phyloP scores from a whole-genome alignment of 2,888 invertebrate species.

The Ochropleura leucogaster region DNA sequence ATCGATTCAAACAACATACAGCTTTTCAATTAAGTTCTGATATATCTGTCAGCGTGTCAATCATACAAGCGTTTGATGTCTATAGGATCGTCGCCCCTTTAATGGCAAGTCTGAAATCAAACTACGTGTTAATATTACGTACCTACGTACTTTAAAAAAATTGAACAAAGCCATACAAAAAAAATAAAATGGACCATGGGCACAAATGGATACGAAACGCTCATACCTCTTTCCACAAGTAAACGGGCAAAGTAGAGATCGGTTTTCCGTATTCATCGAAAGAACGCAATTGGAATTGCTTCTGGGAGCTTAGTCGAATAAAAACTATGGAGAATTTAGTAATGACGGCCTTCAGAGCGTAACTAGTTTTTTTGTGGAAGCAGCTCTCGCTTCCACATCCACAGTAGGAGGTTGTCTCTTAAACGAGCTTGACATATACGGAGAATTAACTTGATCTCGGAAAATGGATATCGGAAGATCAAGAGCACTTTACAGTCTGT shows the following conservation, averaged over 20 bases:
- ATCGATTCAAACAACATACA: constrained; percentile 28
- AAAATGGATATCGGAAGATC: constrained; percentile 55
- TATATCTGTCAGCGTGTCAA: constrained; percentile 27
- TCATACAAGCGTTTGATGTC: constrained; percentile 22
- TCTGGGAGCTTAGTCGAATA: constrained; percentile 75
- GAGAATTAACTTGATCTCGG: constrained; percentile 60
- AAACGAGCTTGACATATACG: constrained; percentile 73
- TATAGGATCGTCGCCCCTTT: constrained; percentile 30
- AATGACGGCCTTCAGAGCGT: constrained; percentile 85
- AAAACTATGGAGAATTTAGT: constrained; percentile 84
- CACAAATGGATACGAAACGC: constrained; percentile 36
- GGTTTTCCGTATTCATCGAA: constrained; percentile 65
- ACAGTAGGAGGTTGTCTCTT: constrained; percentile 75
- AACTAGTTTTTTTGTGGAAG: constrained; percentile 78
- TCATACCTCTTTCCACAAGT: constrained; percentile 48
- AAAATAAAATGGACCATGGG: constrained; percentile 50
- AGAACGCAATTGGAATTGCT: constrained; percentile 73
- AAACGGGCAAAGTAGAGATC: constrained; percentile 51
- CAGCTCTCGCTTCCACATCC: constrained; percentile 76
- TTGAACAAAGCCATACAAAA: constrained; percentile 42
- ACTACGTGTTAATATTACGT: constrained; percentile 31
- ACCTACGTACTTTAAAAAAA: constrained; percentile 47
- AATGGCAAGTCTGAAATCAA: constrained; percentile 33
- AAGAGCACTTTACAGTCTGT: constrained; percentile 29
- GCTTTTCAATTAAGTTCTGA: constrained; percentile 33